Evolutionary conservation across 2,888 invertebrate genomes (phyloP).

Genomic region (Beris morrisii): DNA sequence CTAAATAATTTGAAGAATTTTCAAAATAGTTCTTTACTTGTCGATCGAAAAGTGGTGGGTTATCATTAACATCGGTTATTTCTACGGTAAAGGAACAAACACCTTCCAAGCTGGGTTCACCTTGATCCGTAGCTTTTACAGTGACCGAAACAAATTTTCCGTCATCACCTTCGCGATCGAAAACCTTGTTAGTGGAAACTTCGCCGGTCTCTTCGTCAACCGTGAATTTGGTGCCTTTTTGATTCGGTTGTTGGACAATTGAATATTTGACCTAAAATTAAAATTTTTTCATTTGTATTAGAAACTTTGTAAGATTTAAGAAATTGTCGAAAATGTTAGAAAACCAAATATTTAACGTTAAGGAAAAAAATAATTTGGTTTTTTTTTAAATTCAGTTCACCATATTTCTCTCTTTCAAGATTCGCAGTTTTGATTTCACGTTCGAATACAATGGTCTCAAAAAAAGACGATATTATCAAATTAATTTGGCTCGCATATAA

Average conservation of each 20-base stretch:
- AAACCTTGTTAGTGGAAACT: constrained; percentile 93
- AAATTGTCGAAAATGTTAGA: no score
- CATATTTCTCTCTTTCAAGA: no score
- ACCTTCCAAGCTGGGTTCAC: constrained; percentile 95
- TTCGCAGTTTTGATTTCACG: no score
- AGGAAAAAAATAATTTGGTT: no score
- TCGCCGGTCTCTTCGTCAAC: constrained; percentile 95
- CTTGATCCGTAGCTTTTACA: constrained; percentile 97
- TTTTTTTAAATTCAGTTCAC: no score
- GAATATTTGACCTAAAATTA: constrained; percentile 77
- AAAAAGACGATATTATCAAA: no score
- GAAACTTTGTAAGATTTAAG: no score
- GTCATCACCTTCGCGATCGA: constrained; percentile 95
- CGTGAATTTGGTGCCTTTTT: constrained; percentile 92
- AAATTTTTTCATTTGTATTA: neutral
- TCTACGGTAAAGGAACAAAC: constrained; percentile 98
- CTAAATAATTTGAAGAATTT: neutral
- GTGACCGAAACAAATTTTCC: constrained; percentile 96
- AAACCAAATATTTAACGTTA: no score
- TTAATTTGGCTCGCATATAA: no score
- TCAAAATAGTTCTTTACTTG: constrained; percentile 63
- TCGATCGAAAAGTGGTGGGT: constrained; percentile 91
- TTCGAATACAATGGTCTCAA: no score
- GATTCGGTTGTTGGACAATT: constrained; percentile 94
- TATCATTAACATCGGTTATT: constrained; percentile 97